These are phyloP conservation scores for Melolontha melolontha DNA, from an alignment of 2,888 invertebrate genomes.

Conservation along the genomic window DNA sequence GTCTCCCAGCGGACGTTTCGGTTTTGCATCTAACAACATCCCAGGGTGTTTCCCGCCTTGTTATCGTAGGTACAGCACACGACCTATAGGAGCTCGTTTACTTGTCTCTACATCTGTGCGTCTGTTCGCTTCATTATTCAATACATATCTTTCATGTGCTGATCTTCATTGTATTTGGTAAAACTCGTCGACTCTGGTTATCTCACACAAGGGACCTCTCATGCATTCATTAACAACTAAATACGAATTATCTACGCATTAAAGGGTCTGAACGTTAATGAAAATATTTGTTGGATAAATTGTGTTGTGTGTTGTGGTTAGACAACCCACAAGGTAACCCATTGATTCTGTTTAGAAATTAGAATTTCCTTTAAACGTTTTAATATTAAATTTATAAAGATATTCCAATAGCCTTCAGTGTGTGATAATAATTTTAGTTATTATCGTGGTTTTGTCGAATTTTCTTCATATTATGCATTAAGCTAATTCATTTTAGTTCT, in stretches of 20 bases:
- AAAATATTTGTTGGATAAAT: not conserved
- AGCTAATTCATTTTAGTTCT: too few species aligned
- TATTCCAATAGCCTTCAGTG: too few species aligned
- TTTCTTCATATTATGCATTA: too few species aligned
- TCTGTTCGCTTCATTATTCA: constrained; percentile 29
- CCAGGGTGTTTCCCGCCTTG: too few species aligned
- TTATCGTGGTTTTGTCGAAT: too few species aligned
- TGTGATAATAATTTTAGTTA: too few species aligned
- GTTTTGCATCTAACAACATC: too few species aligned
- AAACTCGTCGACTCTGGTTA: constrained; percentile 8
- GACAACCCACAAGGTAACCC: too few species aligned
- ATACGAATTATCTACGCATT: constrained; percentile 11
- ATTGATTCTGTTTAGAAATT: too few species aligned
- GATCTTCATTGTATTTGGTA: not conserved
- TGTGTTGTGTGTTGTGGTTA: not conserved
- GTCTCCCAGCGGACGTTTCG: too few species aligned
- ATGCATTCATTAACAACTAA: constrained; percentile 21
- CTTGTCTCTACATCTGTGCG: not conserved
- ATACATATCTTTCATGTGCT: constrained; percentile 1
- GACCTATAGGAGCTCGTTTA: not conserved
- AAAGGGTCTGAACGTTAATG: not conserved
- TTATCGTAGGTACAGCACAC: not conserved
- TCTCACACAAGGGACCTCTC: not conserved
- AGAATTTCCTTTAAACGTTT: too few species aligned
- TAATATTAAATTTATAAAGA: too few species aligned